Base-by-base conservation (phyloP, 2,113 vertebrate genomes). In the Myodes glareolus region DNA sequence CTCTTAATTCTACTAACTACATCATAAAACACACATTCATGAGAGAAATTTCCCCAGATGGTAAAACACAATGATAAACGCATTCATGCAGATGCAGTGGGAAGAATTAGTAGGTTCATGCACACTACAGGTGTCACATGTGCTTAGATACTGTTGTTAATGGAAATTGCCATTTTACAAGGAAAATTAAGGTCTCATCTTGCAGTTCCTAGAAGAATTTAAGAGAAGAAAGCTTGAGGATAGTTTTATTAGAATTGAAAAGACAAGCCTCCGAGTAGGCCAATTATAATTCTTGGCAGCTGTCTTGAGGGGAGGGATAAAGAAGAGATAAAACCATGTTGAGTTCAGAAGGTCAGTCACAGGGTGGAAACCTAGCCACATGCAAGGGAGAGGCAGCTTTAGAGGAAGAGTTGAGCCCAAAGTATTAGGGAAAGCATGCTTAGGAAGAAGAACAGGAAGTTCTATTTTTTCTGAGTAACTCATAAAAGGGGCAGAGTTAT, bases 1-100 rank as follows among this genome's bases (percentile, higher is more conserved):
- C 14, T 70, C 94, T 75, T 77, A 61, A 90, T 90, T 95, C 39
- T 92, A 85, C 33, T 94, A 31, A 95, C 27, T 27, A 29, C 47
- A 65, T 86, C 65, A 78, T 21, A 70, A 84, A 77, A 7, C 1
- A 95, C 86, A 92, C 73, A 55, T 55, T 68, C 87, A 80, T 92
- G 16, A 87, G 50, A 95, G 7, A 1, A 82, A 7, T 80, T 94
- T 12, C 27, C 25, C 6, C 73, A 84, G 19, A 86, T 92, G 31
- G 88, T 88, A 81, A 72, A 4, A 80, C 68, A 9, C 6, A 72
- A 87, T 90, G 95, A 68, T 63, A 92, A 82, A 77, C 58, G 2
- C 70, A 90, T 63, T 91, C 61, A 82, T 36, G 31, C 7, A 93
- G n/a, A 80, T 55, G 73, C 2, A 85, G 45, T 88, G 90, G 75